Conservation (phyloP, 2,797 vertebrate species). For the Melopsittacus undulatus region DNA sequence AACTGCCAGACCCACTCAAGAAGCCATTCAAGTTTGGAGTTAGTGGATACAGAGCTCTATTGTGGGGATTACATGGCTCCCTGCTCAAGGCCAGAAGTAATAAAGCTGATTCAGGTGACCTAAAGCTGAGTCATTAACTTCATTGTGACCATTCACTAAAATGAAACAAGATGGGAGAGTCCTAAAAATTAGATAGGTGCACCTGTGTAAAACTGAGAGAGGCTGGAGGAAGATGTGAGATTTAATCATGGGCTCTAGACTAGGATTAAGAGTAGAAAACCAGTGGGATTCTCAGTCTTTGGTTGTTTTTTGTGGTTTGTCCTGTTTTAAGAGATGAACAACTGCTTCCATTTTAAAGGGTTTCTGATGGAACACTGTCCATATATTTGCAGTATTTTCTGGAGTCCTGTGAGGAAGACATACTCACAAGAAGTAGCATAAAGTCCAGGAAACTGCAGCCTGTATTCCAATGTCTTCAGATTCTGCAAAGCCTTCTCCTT, state of each 20-base stretch:
- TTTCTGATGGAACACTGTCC: not conserved
- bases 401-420: not conserved
- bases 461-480: not conserved
- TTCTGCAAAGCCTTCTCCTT: not conserved
- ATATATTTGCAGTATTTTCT: not conserved
- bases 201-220: not conserved
- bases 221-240: not conserved
- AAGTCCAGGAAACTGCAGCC: not conserved
- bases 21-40: not conserved
- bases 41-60: not conserved
- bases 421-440: not conserved
- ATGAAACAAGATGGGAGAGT: not conserved
- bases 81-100: not conserved
- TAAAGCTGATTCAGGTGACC: not conserved
- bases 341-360: not conserved
- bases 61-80: not conserved
- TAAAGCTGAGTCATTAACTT: not conserved
- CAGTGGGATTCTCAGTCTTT: not conserved
- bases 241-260: not conserved
- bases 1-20: not conserved
- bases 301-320: not conserved
- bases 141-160: not conserved
- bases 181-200: not conserved
- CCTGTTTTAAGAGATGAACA: not conserved
- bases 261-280: not conserved